Conservation (phyloP, 2,888 invertebrate genomes). For the Alloscopus bannaensis region DNA sequence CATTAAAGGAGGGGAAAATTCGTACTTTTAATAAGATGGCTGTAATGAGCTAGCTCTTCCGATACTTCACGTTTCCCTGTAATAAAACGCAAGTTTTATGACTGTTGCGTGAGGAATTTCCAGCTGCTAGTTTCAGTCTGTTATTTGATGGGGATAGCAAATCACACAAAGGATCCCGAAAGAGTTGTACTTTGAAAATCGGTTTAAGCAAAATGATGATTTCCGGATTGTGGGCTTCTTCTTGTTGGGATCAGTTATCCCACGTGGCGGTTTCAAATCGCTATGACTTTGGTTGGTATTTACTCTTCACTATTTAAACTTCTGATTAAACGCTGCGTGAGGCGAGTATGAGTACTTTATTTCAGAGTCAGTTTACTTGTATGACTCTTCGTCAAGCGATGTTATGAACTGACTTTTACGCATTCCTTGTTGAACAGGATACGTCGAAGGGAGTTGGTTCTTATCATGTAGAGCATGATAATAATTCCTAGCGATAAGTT, state of each 20-base stretch:
- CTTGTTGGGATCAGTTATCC: not conserved
- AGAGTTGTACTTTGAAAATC: too few relatives aligned
- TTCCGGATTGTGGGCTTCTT: not conserved
- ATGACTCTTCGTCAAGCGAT: too few relatives aligned
- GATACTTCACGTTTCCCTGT: not conserved
- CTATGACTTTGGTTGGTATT: too few relatives aligned
- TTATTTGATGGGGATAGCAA: conserved; percentile 13
- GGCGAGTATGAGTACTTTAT: too few relatives aligned
- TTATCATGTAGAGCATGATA: too few relatives aligned
- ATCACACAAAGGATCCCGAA: not conserved
- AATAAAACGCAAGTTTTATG: conserved; percentile 51
- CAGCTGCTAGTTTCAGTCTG: conserved; percentile 41
- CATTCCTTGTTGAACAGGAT: too few relatives aligned
- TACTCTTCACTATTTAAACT: too few relatives aligned
- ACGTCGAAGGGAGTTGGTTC: too few relatives aligned
- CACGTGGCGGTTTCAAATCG: not conserved
- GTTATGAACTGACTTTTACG: too few relatives aligned
- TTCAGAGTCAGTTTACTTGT: too few relatives aligned
- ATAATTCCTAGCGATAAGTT: too few relatives aligned
- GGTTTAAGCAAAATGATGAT: not conserved
- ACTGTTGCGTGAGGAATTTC: conserved; percentile 40
- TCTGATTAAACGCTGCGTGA: too few relatives aligned
- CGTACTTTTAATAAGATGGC: conserved; percentile 24
- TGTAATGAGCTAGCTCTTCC: conserved; percentile 30
- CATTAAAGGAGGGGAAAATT: conserved; percentile 31